Evolutionary conservation across 2,113 vertebrate species (phyloP).

Genomic region (Oncorhynchus kisutch): DNA sequence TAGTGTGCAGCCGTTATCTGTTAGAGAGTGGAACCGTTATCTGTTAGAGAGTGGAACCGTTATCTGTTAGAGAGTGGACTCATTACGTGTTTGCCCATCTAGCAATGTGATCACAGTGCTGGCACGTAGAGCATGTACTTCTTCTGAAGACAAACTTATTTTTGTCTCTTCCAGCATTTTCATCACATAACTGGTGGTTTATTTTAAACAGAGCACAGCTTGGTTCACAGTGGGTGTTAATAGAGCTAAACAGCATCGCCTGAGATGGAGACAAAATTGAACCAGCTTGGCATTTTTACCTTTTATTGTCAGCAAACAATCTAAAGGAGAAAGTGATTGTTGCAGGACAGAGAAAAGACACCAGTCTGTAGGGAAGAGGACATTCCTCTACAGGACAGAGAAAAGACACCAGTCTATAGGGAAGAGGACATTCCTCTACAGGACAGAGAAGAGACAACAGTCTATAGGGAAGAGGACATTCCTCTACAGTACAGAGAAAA

Average conservation of each 20-base stretch:
- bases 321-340: constrained; percentile 34
- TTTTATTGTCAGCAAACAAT: constrained; percentile 29
- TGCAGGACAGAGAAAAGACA: too few relatives aligned
- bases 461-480: too few relatives aligned
- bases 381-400: too few relatives aligned
- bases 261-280: neutral
- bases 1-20: too few relatives aligned
- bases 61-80: too few relatives aligned
- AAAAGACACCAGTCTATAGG: too few relatives aligned
- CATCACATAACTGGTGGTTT: neutral
- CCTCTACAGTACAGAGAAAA: too few relatives aligned
- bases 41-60: too few relatives aligned
- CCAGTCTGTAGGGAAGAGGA: too few relatives aligned
- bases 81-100: neutral
- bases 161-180: neutral
- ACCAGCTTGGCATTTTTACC: constrained; percentile 17
- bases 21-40: too few relatives aligned
- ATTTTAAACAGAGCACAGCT: constrained; percentile 3
- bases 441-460: too few relatives aligned
- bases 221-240: constrained; percentile 3
- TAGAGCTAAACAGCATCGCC: neutral
- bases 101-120: neutral
- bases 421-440: too few relatives aligned
- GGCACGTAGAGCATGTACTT: neutral
- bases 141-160: neutral